A percentile compares a stretch with the other conserved stretches of the same genome.
Conservation (phyloP, 2,797 vertebrate species). For the Euphonia xanthogaster region DNA sequence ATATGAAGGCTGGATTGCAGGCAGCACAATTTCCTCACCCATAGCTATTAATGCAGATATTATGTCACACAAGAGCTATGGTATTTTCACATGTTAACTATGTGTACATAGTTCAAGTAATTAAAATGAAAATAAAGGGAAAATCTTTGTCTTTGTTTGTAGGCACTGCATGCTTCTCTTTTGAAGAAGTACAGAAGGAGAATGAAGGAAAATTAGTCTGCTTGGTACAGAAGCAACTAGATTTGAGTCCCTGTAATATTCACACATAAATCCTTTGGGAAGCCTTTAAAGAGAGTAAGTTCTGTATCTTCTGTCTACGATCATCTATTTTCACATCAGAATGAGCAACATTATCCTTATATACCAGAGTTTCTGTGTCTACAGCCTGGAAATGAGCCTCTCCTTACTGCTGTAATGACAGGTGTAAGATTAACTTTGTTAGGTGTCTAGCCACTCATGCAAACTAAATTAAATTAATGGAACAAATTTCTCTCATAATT, state of each 20-base stretch:
- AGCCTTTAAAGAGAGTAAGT: conserved; percentile 59
- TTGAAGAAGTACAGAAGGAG: conserved; percentile 4
- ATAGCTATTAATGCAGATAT: conserved; percentile 39
- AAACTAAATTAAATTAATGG: conserved; percentile 99
- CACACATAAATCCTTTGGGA: conserved; percentile 63
- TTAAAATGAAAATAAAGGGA: conserved; percentile 4
- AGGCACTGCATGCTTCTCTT: not conserved
- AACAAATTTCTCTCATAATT: conserved; percentile 95
- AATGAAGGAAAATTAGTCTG: conserved; percentile 34
- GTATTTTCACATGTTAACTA: conserved; percentile 6
- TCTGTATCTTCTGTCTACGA: conserved; percentile 66
- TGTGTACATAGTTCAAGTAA: not conserved
- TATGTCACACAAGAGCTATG: conserved; percentile 13
- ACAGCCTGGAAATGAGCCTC: conserved; percentile 73
- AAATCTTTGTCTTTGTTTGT: not conserved
- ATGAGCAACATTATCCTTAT: conserved; percentile 76
- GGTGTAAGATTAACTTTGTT: conserved; percentile 99
- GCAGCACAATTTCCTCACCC: conserved; percentile 55
- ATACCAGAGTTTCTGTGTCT: conserved; percentile 57
- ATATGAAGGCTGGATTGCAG: conserved; percentile 32
- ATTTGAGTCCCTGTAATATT: conserved; percentile 41
- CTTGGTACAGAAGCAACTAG: not conserved
- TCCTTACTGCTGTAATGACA: conserved; percentile 87
- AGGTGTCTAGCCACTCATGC: conserved; percentile 89
- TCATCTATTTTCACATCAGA: conserved; percentile 77